These are phyloP conservation scores for Ennomos fuscantarius DNA, from an alignment of 2,888 invertebrate genomes.

Conservation along the genomic window DNA sequence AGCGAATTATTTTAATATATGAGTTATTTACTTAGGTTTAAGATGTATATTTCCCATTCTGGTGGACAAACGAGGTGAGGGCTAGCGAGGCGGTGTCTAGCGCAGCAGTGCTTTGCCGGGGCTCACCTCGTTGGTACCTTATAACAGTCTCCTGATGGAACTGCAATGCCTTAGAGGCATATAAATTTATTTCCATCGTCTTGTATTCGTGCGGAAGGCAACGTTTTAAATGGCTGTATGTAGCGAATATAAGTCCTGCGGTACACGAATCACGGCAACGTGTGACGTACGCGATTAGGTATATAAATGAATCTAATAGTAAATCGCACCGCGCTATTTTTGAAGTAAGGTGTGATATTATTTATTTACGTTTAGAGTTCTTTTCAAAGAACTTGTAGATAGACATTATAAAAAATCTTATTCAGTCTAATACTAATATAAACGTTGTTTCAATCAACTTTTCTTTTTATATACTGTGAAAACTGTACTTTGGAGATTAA, in stretches of 20 bases:
- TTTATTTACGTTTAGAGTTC: conserved; percentile 43
- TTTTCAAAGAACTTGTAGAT: conserved; percentile 50
- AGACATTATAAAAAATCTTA: conserved; percentile 55
- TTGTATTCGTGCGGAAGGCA: conserved; percentile 18
- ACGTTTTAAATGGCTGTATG: conserved; percentile 13
- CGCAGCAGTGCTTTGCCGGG: no score
- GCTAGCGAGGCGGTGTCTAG: no score
- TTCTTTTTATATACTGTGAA: conserved; percentile 64
- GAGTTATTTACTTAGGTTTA: conserved; percentile 39
- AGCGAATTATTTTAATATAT: conserved; percentile 49
- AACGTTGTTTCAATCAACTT: conserved; percentile 51
- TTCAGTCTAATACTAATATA: conserved; percentile 45
- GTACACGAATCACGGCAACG: not conserved
- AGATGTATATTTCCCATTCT: conserved; percentile 43
- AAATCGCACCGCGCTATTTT: conserved; percentile 39
- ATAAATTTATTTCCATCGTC: conserved; percentile 12
- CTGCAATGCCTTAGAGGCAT: conserved; percentile 27
- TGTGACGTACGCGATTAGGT: conserved; percentile 5
- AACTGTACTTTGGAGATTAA: conserved; percentile 70
- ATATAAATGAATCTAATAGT: conserved; percentile 17
- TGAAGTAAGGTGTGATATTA: conserved; percentile 36
- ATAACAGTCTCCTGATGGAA: conserved; percentile 16
- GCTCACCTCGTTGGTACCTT: not conserved
- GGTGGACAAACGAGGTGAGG: not conserved
- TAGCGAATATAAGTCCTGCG: conserved; percentile 8